Conservation (phyloP, 2,888 invertebrate genomes). For the Amiota communis region DNA sequence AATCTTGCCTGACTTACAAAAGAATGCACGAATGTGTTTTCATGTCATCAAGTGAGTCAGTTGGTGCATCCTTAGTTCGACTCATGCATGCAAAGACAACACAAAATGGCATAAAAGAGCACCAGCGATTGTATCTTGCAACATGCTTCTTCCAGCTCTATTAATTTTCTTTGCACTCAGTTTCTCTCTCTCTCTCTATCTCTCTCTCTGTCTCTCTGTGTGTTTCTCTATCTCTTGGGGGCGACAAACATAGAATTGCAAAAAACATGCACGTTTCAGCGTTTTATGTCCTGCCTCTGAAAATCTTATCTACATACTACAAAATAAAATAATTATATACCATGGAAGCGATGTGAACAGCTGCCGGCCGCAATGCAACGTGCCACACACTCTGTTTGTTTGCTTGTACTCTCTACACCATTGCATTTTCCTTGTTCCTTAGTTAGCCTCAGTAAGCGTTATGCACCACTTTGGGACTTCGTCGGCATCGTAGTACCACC, state of each 20-base stretch:
- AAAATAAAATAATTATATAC: constrained; percentile 26
- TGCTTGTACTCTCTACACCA: background rate
- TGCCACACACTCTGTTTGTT: background rate
- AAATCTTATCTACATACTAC: background rate
- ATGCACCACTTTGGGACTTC: background rate
- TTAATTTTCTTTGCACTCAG: background rate
- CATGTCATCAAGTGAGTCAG: no score
- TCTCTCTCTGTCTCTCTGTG: background rate
- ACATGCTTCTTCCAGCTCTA: no score
- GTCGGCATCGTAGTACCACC: background rate
- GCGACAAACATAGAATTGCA: background rate
- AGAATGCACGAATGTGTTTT: no score
- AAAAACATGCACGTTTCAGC: constrained; percentile 18
- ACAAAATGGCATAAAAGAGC: background rate
- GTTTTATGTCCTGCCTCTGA: constrained; percentile 20
- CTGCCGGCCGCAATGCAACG: constrained; percentile 23
- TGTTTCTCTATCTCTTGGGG: background rate
- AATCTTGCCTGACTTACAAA: no score
- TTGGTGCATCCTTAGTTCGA: no score
- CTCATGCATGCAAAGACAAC: background rate
- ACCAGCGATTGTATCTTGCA: background rate
- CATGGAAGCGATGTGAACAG: constrained; percentile 5
- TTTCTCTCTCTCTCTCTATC: background rate
- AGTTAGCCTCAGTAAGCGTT: background rate
- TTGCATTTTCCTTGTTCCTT: background rate